Percentiles rank a stretch among this genome's conserved stretches.
Conservation (phyloP, 2,113 vertebrate genomes). For the Eonycteris spelaea region DNA sequence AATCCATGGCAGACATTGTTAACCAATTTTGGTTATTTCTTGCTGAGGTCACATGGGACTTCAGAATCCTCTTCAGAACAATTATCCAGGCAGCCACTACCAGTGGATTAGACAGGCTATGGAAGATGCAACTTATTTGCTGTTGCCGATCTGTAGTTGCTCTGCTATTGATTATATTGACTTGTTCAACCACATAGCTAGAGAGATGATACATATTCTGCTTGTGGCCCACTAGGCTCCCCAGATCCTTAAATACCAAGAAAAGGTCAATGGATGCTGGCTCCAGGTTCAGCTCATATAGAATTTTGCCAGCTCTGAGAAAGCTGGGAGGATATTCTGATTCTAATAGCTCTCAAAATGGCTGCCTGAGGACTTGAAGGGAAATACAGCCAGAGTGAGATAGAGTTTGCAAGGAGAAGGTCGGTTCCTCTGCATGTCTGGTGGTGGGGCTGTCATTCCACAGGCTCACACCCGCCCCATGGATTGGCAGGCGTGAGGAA, state of each 20-base stretch:
- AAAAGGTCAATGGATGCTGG: slow-evolving; percentile 49
- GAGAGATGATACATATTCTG: background rate
- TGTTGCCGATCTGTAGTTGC: background rate
- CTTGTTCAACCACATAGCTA: background rate
- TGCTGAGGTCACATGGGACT: background rate
- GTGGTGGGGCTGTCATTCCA: slow-evolving; percentile 17
- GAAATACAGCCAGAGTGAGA: background rate
- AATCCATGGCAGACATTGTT: background rate
- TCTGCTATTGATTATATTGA: slow-evolving; percentile 35
- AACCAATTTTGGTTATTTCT: slow-evolving; percentile 38
- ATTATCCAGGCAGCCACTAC: background rate
- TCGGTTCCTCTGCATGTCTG: slow-evolving; percentile 34
- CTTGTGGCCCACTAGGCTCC: background rate
- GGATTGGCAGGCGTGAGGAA: slow-evolving; percentile 61
- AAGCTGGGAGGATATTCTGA: background rate
- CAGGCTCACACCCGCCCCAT: background rate
- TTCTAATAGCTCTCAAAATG: slow-evolving; percentile 65
- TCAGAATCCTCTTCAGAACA: slow-evolving; percentile 46
- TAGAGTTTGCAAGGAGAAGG: slow-evolving; percentile 55
- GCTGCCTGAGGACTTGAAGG: slow-evolving; percentile 32
- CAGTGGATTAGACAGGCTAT: background rate
- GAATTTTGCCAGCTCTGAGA: slow-evolving; percentile 32
- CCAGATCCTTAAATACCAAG: slow-evolving; percentile 39
- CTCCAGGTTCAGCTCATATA: slow-evolving; percentile 19
- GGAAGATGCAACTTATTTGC: slow-evolving; percentile 19